Base-by-base conservation (phyloP, 2,888 invertebrate genomes). In the Athrips mouffetella region DNA sequence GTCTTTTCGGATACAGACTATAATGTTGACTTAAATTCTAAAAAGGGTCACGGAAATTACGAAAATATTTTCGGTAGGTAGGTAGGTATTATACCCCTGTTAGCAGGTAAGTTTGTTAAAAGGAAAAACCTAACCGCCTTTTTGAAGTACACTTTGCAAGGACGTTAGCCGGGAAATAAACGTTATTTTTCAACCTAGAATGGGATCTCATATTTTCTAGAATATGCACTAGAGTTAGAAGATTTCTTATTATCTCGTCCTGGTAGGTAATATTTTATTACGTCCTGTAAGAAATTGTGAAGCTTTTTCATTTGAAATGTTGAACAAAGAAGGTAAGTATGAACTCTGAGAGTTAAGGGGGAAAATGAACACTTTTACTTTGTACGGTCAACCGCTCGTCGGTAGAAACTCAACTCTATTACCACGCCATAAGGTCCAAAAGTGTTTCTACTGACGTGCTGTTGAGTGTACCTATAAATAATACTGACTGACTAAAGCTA, bases 51-150 rank as follows among this genome's bases (percentile, higher is more conserved):
- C 61, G 58, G 64, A 73, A 67, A 67, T 60, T 59, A 59, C 53
- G 59, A 64, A 63, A 60, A 64, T 62, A 59, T 62, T 73, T 70
- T 58, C 55, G 55, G 61, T 56, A 60, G 65, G 62, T 63, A 72
- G n/a, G n/a, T n/a, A n/a, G n/a, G n/a, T n/a, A n/a, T n/a, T n/a
- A n/a, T n/a, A n/a, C n/a, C 70, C 71, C 69, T 73, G 76, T 74
- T 67, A 67, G 65, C 57, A 59, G 65, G 60, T n/a, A n/a, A n/a
- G n/a, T 70, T 68, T 72, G 67, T 74, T 75, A 71, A 69, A 70
- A 69, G 64, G 64, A 70, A 68, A 69, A 65, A 69, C 68, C 41
- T 41, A 16, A 44, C 37, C 45, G 49, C 23, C 35, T 46, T 49
- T 52, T 42, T 52, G 18, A 27, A 35, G 41, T 20, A 11, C 23